Conservation (phyloP, 2,797 vertebrate species). For the Agapornis canus region DNA sequence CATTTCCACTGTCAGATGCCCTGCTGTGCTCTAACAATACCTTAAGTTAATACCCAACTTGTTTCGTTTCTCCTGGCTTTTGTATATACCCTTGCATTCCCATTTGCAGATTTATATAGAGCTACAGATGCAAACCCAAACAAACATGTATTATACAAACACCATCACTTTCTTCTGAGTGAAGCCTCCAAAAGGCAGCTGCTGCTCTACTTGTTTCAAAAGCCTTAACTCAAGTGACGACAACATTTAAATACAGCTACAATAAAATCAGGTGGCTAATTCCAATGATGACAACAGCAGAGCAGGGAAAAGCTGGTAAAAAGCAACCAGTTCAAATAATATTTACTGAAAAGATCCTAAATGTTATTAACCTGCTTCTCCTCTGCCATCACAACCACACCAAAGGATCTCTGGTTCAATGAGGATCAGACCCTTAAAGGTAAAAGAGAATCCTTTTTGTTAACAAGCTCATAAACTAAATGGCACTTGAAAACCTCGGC, state of each 20-base stretch:
- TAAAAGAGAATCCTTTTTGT: background rate
- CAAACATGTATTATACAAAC: background rate
- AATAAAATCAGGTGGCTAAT: background rate
- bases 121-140: background rate
- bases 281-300: background rate
- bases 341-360: background rate
- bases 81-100: background rate
- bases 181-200: background rate
- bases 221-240: background rate
- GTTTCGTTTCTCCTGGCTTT: background rate
- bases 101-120: background rate
- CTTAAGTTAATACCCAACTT: background rate
- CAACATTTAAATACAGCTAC: background rate
- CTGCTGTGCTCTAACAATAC: conserved; percentile 1
- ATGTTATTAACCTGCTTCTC: background rate
- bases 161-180: background rate
- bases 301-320: background rate
- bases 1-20: background rate
- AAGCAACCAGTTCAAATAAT: background rate
- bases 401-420: background rate
- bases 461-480: conserved; percentile 34
- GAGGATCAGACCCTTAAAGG: conserved; percentile 17
- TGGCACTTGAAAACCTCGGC: background rate
- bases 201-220: background rate
- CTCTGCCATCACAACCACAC: background rate